A percentile compares a stretch with the other conserved stretches of the same genome.
Evolutionary conservation across 2,797 vertebrate genomes (phyloP).

Genomic region (Smutsia temminckii): DNA sequence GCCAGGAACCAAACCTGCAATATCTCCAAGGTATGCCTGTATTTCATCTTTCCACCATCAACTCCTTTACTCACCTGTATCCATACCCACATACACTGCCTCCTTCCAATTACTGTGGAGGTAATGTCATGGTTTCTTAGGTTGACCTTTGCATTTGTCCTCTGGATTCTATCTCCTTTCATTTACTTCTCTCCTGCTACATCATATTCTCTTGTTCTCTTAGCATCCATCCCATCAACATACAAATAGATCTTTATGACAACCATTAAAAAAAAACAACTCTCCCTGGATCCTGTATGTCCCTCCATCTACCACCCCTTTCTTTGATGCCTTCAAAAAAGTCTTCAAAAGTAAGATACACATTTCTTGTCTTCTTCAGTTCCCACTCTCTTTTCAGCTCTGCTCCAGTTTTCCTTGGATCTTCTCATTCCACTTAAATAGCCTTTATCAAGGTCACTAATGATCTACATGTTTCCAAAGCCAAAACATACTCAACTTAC

Average conservation of each 20-base stretch:
- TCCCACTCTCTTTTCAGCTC: neutral
- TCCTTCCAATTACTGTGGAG: neutral
- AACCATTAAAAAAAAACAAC: neutral
- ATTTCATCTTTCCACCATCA: neutral
- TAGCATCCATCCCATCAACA: neutral
- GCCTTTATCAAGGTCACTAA: neutral
- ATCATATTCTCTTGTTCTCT: neutral
- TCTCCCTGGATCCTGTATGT: neutral
- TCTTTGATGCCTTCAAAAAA: neutral
- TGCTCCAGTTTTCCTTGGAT: constrained; percentile 3
- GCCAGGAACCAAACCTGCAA: too few species aligned
- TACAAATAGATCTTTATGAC: neutral
- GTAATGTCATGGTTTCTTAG: neutral
- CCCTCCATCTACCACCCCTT: neutral
- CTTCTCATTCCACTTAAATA: neutral
- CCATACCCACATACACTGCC: rapidly evolving
- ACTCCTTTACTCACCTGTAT: neutral
- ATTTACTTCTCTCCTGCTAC: neutral
- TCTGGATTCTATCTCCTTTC: neutral
- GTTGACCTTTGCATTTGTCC: neutral
- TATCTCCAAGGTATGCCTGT: too few species aligned
- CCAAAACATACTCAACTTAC: neutral
- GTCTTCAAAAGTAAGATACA: neutral
- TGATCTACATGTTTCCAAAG: neutral
- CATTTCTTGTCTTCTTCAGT: neutral